These are phyloP conservation scores for Gymnosoma rotundatum DNA, from an alignment of 2,888 invertebrate species.

Conservation along the genomic window DNA sequence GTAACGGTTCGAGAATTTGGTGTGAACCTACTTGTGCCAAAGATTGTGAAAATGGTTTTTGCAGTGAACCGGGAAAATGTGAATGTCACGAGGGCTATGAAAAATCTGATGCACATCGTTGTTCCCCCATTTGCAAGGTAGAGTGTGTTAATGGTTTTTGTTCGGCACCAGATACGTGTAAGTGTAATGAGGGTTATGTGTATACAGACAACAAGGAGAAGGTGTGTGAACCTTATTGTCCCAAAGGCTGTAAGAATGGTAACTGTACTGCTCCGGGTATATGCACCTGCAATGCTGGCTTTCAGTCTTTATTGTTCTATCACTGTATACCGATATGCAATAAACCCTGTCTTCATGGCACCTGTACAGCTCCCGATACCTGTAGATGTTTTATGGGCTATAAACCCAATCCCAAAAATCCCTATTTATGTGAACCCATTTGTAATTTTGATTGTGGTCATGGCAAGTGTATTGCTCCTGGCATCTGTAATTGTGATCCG, in stretches of 20 bases:
- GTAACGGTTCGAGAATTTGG: constrained; percentile 75
- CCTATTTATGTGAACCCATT: constrained; percentile 77
- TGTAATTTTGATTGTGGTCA: constrained; percentile 77
- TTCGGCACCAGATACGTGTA: constrained; percentile 80
- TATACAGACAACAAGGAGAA: constrained; percentile 76
- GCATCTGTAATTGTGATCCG: constrained; percentile 77
- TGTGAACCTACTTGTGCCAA: constrained; percentile 79
- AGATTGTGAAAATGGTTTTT: constrained; percentile 82
- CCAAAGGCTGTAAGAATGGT: constrained; percentile 79
- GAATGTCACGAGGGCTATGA: constrained; percentile 78
- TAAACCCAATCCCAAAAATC: constrained; percentile 72
- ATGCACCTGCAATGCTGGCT: constrained; percentile 80
- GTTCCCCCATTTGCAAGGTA: constrained; percentile 76
- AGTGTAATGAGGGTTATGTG: constrained; percentile 76
- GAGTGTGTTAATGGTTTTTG: constrained; percentile 80
- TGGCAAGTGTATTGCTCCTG: constrained; percentile 79
- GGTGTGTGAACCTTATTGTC: constrained; percentile 78
- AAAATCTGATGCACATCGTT: constrained; percentile 75
- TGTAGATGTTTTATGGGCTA: constrained; percentile 83
- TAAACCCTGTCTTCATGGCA: constrained; percentile 77
- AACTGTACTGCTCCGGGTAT: constrained; percentile 80
- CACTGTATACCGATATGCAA: constrained; percentile 78
- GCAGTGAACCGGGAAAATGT: constrained; percentile 78
- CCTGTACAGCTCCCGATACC: constrained; percentile 80
- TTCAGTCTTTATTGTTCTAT: constrained; percentile 75